Conservation (phyloP, 2,113 vertebrate genomes). For the Perccottus glenii region DNA sequence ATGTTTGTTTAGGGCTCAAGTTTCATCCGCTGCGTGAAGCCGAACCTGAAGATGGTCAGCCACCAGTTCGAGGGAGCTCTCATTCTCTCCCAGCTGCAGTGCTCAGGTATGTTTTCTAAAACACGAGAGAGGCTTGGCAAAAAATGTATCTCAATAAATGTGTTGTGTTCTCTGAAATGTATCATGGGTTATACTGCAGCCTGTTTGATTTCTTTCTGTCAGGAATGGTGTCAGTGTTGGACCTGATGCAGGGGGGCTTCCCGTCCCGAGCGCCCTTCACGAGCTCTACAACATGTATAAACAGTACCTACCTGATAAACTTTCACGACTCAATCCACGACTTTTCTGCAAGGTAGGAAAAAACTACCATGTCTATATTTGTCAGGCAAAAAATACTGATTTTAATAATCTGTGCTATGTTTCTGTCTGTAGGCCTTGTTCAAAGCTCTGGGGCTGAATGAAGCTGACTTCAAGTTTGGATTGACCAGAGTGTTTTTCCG, state of each 20-base stretch:
- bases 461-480: slow-evolving; percentile 97
- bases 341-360: slow-evolving; percentile 94
- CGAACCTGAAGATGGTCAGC: slow-evolving; percentile 98
- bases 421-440: slow-evolving; percentile 87
- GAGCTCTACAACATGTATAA: slow-evolving; percentile 99
- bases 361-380: not conserved
- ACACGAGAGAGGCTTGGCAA: too few species aligned
- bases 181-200: not conserved
- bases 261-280: slow-evolving; percentile 96
- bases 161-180: too few species aligned
- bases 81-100: slow-evolving; percentile 97
- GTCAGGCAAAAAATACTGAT: not conserved
- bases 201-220: slow-evolving; percentile 10
- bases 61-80: slow-evolving; percentile 97
- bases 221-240: slow-evolving; percentile 99
- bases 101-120: slow-evolving; percentile 84
- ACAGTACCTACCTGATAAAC: slow-evolving; percentile 92
- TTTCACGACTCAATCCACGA: slow-evolving; percentile 92
- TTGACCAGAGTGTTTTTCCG: slow-evolving; percentile 98
- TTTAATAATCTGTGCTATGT: slow-evolving; percentile 32
- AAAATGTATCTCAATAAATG: too few species aligned
- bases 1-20: slow-evolving; percentile 87
- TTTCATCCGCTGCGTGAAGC: slow-evolving; percentile 98
- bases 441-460: slow-evolving; percentile 96
- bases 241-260: slow-evolving; percentile 98